A percentile compares a stretch with the other conserved stretches of the same genome.
Conservation (phyloP, 2,797 vertebrate genomes). For the Coregonus ussuriensis region DNA sequence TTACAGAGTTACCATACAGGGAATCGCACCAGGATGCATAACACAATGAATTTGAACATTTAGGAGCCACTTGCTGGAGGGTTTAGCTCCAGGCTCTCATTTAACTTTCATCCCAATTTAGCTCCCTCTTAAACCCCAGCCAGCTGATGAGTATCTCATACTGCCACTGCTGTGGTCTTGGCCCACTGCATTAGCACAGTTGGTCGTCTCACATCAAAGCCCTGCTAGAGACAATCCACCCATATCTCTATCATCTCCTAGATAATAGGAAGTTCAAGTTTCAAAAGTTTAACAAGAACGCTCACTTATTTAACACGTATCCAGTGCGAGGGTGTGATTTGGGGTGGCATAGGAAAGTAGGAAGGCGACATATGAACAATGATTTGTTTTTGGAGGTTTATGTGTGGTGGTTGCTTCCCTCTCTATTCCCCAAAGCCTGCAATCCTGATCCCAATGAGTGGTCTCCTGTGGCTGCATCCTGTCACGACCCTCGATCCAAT, state of each 20-base stretch:
- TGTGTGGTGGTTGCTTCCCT: background rate
- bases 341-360: background rate
- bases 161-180: background rate
- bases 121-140: background rate
- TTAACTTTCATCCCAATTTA: background rate
- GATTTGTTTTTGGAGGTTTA: background rate
- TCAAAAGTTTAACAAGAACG: background rate
- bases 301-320: background rate
- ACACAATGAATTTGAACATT: background rate
- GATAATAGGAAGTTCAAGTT: background rate
- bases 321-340: background rate
- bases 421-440: background rate
- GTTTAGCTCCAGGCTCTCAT: background rate
- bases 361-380: background rate
- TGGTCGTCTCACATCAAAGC: background rate
- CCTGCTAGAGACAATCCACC: background rate
- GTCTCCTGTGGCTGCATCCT: background rate
- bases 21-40: background rate
- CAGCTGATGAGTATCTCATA: background rate
- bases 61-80: background rate
- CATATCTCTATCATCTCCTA: background rate
- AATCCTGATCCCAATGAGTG: background rate
- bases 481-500: conserved; percentile 28
- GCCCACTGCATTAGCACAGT: background rate
- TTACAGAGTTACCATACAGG: background rate